Percentiles rank a stretch among this genome's conserved stretches.
phyloP scores from a whole-genome alignment of 2,113 vertebrate genomes.

The Hemibagrus wyckioides region DNA sequence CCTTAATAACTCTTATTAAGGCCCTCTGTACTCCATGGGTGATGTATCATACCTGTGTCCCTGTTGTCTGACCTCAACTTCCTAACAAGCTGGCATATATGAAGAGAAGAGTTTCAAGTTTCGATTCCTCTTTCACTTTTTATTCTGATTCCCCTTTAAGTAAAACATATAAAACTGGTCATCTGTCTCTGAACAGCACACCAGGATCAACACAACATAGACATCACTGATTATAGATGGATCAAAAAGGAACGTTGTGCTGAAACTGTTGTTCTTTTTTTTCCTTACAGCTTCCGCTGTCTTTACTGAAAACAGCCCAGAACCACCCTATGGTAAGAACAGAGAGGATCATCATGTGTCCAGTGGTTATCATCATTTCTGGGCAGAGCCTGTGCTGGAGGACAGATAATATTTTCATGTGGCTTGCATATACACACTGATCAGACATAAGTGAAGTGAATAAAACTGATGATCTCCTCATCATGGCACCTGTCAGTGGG shows the following conservation, averaged over 20 bases:
- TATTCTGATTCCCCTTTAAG: neutral
- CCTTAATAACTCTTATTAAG: no score
- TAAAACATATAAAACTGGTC: neutral
- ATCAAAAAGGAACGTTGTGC: neutral
- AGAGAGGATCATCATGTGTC: neutral
- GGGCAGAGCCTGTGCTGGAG: neutral
- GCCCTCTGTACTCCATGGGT: no score
- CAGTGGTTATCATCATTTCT: neutral
- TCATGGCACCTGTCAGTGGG: no score
- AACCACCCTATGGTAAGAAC: slow-evolving; percentile 95
- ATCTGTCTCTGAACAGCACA: neutral
- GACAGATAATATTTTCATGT: neutral
- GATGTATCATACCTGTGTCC: no score
- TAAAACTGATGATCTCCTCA: no score
- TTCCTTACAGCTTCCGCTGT: slow-evolving; percentile 84
- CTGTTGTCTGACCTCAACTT: no score
- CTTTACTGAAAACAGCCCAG: slow-evolving; percentile 93
- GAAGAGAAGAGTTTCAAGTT: no score
- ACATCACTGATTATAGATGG: neutral
- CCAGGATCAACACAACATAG: neutral
- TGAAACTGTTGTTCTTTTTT: slow-evolving; percentile 20
- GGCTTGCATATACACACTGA: neutral
- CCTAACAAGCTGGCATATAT: no score
- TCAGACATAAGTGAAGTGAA: no score
- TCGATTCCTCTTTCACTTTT: neutral